Percentiles rank a stretch among this genome's conserved stretches.
Evolutionary conservation across 2,797 vertebrate species (phyloP).

Genomic region (Leucoraja ocellata): DNA sequence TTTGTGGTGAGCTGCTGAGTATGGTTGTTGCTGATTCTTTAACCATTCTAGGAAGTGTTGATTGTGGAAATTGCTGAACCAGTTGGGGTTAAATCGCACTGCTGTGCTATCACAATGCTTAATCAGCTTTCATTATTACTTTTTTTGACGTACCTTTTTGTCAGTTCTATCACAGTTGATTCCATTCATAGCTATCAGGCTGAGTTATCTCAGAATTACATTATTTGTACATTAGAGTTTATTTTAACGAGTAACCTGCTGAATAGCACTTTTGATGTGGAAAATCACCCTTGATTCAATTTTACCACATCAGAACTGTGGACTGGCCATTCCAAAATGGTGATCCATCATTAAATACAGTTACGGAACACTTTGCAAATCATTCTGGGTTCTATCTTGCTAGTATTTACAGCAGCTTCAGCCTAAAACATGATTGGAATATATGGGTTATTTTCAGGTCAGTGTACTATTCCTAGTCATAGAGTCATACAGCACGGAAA

Average conservation of each 20-base stretch:
- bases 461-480: no score
- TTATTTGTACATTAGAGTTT: neutral
- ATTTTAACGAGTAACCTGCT: neutral
- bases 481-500: no score
- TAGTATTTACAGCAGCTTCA: no score
- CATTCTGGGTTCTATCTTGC: no score
- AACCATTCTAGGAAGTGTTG: conserved; percentile 10
- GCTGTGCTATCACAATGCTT: neutral
- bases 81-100: conserved; percentile 3
- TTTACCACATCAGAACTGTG: no score
- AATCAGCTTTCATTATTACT: conserved; percentile 20
- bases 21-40: neutral
- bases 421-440: no score
- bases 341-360: no score
- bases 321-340: no score
- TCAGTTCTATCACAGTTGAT: conserved; percentile 24
- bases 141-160: neutral
- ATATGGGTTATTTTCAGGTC: no score
- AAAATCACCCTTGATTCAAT: neutral
- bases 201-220: neutral
- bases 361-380: no score
- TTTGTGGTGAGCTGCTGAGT: neutral
- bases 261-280: neutral
- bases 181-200: neutral
- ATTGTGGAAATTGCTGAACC: conserved; percentile 5